Evolutionary conservation across 2,888 invertebrate genomes (phyloP).

Genomic region (Anorthoa munda): DNA sequence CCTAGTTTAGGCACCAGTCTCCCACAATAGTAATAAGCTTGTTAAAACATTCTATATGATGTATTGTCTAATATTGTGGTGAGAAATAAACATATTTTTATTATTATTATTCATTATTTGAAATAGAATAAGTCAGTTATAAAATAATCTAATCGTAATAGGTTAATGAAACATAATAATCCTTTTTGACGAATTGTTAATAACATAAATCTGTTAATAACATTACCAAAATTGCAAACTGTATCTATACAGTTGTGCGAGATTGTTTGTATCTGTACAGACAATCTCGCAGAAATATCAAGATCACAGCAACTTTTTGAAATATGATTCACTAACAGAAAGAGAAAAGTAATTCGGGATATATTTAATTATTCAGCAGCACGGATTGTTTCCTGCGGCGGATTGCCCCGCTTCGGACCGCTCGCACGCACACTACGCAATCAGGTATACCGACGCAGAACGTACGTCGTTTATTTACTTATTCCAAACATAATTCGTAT

Average conservation of each 20-base stretch:
- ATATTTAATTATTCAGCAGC: conserved; percentile 71
- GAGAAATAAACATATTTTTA: too few relatives aligned
- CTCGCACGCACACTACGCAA: conserved; percentile 43
- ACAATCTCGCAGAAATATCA: conserved; percentile 50
- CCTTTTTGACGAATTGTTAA: neutral
- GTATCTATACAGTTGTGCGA: too few relatives aligned
- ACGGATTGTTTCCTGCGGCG: conserved; percentile 69
- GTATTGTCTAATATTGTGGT: too few relatives aligned
- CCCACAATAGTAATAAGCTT: too few relatives aligned
- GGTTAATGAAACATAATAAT: neutral
- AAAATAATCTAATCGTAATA: neutral
- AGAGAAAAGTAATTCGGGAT: conserved; percentile 70
- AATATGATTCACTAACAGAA: conserved; percentile 65
- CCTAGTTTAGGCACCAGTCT: too few relatives aligned
- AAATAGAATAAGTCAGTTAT: conserved; percentile 6
- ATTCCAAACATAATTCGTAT: conserved; percentile 17
- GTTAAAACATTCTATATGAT: too few relatives aligned
- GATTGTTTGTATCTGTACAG: neutral
- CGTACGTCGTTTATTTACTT: conserved; percentile 38
- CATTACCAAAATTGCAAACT: neutral
- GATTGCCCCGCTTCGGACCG: conserved; percentile 35
- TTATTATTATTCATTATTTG: too few relatives aligned
- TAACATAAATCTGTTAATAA: conserved; percentile 9
- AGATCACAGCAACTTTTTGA: conserved; percentile 58
- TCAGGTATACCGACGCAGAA: conserved; percentile 13